A percentile compares a stretch with the other conserved stretches of the same genome.
These are phyloP conservation scores for Chrysopa pallens DNA, from an alignment of 1,140 invertebrate genomes.

Conservation along the genomic window DNA sequence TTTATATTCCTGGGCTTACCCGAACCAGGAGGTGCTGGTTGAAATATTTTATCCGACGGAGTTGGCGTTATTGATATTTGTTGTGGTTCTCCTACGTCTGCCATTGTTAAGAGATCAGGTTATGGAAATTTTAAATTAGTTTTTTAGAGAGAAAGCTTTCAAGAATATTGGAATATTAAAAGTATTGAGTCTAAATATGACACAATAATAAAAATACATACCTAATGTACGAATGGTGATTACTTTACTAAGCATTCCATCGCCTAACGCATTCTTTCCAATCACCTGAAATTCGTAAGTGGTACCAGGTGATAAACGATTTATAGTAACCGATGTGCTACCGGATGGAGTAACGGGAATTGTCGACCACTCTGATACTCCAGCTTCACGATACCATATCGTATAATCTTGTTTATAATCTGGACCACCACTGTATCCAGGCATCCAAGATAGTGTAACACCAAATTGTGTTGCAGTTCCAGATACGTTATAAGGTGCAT, in stretches of 20 bases:
- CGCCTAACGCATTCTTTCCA: constrained; percentile 82
- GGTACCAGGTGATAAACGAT: constrained; percentile 72
- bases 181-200: neutral
- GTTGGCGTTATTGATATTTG: constrained; percentile 23
- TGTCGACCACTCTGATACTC: constrained; percentile 72
- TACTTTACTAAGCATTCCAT: constrained; percentile 87
- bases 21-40: constrained; percentile 37
- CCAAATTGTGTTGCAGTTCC: constrained; percentile 73
- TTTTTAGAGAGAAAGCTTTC: constrained; percentile 2
- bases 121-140: constrained; percentile 1
- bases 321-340: constrained; percentile 78
- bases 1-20: constrained; percentile 25
- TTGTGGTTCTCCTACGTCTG: constrained; percentile 35
- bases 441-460: constrained; percentile 79
- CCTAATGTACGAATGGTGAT: constrained; percentile 79
- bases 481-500: constrained; percentile 87
- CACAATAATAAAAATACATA: constrained; percentile 28
- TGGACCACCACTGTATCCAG: constrained; percentile 85
- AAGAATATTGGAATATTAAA: neutral
- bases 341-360: constrained; percentile 84
- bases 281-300: constrained; percentile 94
- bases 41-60: constrained; percentile 29
- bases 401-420: constrained; percentile 89
- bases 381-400: constrained; percentile 75
- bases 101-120: neutral